Percentiles rank a stretch among this genome's conserved stretches.
These are phyloP conservation scores for Cyphomyrus plagiostoma DNA, from an alignment of 2,113 vertebrate genomes.

Conservation along the genomic window DNA sequence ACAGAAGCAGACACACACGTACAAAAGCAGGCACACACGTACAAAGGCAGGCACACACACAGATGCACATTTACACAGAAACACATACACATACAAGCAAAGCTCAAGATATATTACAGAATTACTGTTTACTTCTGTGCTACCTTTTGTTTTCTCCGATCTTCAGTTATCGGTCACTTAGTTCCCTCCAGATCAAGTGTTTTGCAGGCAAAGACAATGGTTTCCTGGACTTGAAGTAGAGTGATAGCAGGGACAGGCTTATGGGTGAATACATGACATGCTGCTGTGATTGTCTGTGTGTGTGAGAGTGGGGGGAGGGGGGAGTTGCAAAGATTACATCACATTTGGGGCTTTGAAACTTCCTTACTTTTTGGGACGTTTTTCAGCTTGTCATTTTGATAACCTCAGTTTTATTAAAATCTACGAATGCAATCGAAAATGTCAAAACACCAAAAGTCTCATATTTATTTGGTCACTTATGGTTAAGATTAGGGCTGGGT, in stretches of 20 bases:
- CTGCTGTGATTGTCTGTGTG: not conserved
- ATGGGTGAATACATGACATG: not conserved
- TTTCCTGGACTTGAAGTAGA: not conserved
- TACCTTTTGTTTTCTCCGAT: not conserved
- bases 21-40: not conserved
- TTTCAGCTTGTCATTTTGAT: too few species aligned
- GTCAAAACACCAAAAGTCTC: not conserved
- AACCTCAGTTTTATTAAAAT: not conserved
- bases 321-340: too few species aligned
- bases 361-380: too few species aligned
- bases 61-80: not conserved
- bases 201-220: not conserved
- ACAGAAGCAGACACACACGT: not conserved
- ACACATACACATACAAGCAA: not conserved
- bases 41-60: not conserved
- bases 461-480: not conserved
- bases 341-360: not conserved
- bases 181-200: not conserved
- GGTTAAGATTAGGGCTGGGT: not conserved
- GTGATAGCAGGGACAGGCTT: not conserved
- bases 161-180: not conserved
- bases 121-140: not conserved
- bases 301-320: not conserved
- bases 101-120: not conserved
- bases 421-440: not conserved